These are phyloP conservation scores for Hirtodrosophila histrioides DNA, from an alignment of 2,888 invertebrate genomes.

Conservation along the genomic window DNA sequence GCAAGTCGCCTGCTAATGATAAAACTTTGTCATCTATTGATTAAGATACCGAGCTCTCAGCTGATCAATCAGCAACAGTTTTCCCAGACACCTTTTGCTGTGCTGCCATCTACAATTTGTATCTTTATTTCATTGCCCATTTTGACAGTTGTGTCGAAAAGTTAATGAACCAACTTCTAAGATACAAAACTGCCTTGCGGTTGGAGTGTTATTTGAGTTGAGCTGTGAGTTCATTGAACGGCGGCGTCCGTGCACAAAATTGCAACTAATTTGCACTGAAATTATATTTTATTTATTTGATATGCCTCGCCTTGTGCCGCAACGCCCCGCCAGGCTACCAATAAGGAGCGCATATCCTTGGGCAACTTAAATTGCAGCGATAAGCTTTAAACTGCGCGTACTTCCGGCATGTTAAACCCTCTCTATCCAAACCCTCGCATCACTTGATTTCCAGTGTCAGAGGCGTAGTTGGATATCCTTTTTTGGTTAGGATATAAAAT, in stretches of 20 bases:
- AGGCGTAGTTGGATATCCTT: background rate
- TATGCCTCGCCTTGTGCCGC: constrained; percentile 6
- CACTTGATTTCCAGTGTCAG: constrained; percentile 10
- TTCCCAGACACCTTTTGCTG: constrained; percentile 46
- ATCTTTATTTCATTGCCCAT: constrained; percentile 1
- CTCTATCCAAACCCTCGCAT: constrained; percentile 1
- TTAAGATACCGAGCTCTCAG: constrained; percentile 41
- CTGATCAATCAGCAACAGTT: constrained; percentile 73
- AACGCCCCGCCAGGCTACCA: background rate
- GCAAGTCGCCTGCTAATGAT: constrained; percentile 43
- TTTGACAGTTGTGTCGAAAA: constrained; percentile 70
- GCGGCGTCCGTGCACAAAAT: constrained; percentile 64
- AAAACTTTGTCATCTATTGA: constrained; percentile 44
- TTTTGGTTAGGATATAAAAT: background rate
- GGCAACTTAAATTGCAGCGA: constrained; percentile 76
- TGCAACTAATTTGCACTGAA: constrained; percentile 73
- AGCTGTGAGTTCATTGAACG: constrained; percentile 67
- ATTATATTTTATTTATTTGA: constrained; percentile 67
- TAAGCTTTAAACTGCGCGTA: constrained; percentile 79
- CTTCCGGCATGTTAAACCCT: constrained; percentile 66
- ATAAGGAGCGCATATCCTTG: constrained; percentile 59
- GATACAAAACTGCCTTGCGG: background rate
- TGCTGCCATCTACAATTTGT: constrained; percentile 18
- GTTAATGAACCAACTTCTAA: constrained; percentile 55
- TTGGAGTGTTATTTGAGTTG: too few species aligned